Percentiles rank a stretch among this genome's conserved stretches.
Conservation (phyloP, 2,113 vertebrate species). For the Pachypanchax playfairii region DNA sequence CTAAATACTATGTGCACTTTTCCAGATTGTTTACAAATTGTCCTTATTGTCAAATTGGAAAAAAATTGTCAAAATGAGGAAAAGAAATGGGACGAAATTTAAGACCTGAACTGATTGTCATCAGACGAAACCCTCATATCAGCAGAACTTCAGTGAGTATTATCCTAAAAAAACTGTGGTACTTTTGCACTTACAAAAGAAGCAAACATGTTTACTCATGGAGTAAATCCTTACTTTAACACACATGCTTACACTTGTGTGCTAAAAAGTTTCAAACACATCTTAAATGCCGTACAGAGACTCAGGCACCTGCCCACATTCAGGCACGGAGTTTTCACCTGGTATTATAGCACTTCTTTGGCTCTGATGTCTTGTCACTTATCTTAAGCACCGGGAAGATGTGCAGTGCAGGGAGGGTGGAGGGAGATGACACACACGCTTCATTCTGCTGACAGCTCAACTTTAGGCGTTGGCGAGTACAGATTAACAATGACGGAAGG, state of each 20-base stretch:
- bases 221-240: slow-evolving; percentile 20
- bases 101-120: no score
- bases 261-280: slow-evolving; percentile 1
- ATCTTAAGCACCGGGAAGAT: slow-evolving; percentile 74
- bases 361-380: slow-evolving; percentile 78
- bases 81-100: no score
- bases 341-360: slow-evolving; percentile 70
- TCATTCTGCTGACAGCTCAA: slow-evolving; percentile 74
- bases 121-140: no score
- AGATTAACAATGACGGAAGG: slow-evolving; percentile 68
- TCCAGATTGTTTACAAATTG: no score
- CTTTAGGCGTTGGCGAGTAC: slow-evolving; percentile 64
- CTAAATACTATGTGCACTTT: no score
- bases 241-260: neutral
- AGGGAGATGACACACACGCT: slow-evolving; percentile 63
- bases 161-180: no score
- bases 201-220: neutral
- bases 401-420: slow-evolving; percentile 53
- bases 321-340: slow-evolving; percentile 58
- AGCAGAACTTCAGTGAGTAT: no score
- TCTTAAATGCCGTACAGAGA: slow-evolving; percentile 17
- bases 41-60: no score
- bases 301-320: slow-evolving; percentile 54
- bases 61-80: no score
- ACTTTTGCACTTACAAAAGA: slow-evolving; percentile 29